These are phyloP conservation scores for Tautogolabrus adspersus DNA, from an alignment of 2,113 vertebrate genomes.

Conservation along the genomic window DNA sequence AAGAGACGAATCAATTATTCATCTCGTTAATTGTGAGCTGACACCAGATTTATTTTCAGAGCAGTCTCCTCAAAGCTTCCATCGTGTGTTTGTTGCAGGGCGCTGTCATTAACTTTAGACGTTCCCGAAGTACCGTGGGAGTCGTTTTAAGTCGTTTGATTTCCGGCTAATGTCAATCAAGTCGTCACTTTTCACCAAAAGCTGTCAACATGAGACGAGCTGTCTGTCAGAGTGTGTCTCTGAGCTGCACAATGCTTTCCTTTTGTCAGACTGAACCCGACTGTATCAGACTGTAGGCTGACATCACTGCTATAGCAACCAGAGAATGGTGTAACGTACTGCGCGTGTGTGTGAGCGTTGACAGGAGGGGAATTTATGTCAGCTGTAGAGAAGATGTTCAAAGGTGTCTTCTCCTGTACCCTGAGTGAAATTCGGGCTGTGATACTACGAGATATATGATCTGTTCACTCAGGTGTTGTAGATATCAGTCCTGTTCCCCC, in stretches of 20 bases:
- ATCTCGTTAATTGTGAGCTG: slow-evolving; percentile 29
- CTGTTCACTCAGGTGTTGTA: slow-evolving; percentile 16
- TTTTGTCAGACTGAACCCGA: slow-evolving; percentile 1
- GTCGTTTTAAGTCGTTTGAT: slow-evolving; percentile 1
- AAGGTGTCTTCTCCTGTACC: slow-evolving; percentile 20
- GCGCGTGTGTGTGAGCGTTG: neutral
- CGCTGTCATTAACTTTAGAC: slow-evolving; percentile 16
- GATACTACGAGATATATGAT: slow-evolving; percentile 11
- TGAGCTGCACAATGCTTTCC: slow-evolving; percentile 12
- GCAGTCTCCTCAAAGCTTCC: neutral
- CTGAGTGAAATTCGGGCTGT: slow-evolving; percentile 5
- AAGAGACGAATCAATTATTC: slow-evolving; percentile 48
- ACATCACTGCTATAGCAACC: slow-evolving; percentile 7
- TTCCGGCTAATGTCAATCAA: neutral
- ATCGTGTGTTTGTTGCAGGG: neutral
- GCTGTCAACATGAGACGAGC: slow-evolving; percentile 7
- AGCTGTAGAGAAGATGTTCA: neutral
- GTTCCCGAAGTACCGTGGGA: neutral
- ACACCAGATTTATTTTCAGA: slow-evolving; percentile 9
- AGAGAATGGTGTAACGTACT: neutral
- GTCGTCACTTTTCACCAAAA: neutral
- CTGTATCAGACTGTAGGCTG: neutral
- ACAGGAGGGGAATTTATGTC: slow-evolving; percentile 1
- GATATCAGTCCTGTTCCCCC: slow-evolving; percentile 8
- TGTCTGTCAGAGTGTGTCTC: slow-evolving; percentile 16